phyloP scores from a whole-genome alignment of 2,888 invertebrate genomes.

The Eupithecia inturbata region DNA sequence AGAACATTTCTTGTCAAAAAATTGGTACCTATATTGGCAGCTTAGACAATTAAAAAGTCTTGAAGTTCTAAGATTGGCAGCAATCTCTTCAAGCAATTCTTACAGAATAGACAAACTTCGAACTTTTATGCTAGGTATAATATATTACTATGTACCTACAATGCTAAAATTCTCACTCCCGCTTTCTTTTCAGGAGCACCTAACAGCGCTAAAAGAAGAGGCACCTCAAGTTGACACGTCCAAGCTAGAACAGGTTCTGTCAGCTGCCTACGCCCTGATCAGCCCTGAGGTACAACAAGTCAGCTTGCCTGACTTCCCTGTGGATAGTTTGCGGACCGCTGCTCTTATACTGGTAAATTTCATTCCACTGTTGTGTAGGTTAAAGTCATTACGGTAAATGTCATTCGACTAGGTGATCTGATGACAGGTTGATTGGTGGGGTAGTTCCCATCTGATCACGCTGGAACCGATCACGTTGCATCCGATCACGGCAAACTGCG shows the following conservation, averaged over 20 bases:
- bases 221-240: slow-evolving; percentile 73
- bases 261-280: slow-evolving; percentile 91
- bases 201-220: slow-evolving; percentile 70
- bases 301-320: slow-evolving; percentile 95
- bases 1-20: background rate
- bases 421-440: too few species aligned
- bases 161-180: background rate
- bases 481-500: too few species aligned
- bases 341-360: slow-evolving; percentile 87
- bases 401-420: too few species aligned
- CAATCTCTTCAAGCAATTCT: too few species aligned
- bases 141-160: background rate
- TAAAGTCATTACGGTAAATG: too few species aligned
- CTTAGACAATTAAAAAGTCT: too few species aligned
- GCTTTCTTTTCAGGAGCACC: slow-evolving; percentile 73
- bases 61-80: too few species aligned
- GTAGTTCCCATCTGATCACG: too few species aligned
- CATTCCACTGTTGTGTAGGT: background rate
- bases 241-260: slow-evolving; percentile 87
- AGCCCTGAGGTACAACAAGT: slow-evolving; percentile 89
- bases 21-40: too few species aligned
- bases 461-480: too few species aligned
- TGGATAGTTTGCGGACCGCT: slow-evolving; percentile 89
- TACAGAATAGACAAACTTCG: too few species aligned
- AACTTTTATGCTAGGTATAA: too few species aligned